Evolutionary conservation across 2,888 invertebrate genomes (phyloP).

Genomic region (Trissolcus brochymenae): DNA sequence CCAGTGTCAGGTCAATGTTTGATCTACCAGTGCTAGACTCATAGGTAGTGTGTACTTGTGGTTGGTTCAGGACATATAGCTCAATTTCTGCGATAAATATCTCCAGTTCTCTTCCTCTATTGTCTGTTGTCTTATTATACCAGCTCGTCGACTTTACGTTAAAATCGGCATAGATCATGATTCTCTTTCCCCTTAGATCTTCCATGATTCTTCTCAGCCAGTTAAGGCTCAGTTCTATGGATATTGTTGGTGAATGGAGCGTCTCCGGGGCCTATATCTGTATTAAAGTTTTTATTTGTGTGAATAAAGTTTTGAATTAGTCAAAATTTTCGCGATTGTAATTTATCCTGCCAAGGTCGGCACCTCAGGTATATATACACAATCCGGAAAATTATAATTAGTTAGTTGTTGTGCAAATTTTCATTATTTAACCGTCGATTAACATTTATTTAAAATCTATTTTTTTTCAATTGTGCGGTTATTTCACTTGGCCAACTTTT

Average conservation of each 20-base stretch:
- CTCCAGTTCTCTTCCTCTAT: conserved; percentile 9
- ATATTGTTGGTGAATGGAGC: background rate
- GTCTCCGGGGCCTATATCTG: too few relatives aligned
- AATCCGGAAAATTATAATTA: too few relatives aligned
- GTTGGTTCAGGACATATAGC: background rate
- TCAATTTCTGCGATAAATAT: conserved; percentile 7
- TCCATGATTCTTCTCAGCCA: background rate
- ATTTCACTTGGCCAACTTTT: too few relatives aligned
- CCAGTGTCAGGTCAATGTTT: conserved; percentile 31
- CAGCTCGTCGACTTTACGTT: conserved; percentile 28
- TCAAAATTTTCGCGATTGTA: too few relatives aligned
- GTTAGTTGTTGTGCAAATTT: too few relatives aligned
- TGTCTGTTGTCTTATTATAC: background rate
- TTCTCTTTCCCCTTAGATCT: conserved; percentile 8
- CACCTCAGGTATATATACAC: too few relatives aligned
- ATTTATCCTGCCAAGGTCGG: too few relatives aligned
- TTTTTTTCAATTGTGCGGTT: too few relatives aligned
- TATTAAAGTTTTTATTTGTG: too few relatives aligned
- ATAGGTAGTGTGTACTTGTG: background rate
- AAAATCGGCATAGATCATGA: conserved; percentile 16
- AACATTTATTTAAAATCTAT: too few relatives aligned
- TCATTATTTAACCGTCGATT: too few relatives aligned
- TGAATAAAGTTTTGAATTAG: too few relatives aligned
- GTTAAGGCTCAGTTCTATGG: background rate
- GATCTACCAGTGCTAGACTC: background rate